Conservation (phyloP, 2,888 invertebrate species). For the Scaeva pyrastri region DNA sequence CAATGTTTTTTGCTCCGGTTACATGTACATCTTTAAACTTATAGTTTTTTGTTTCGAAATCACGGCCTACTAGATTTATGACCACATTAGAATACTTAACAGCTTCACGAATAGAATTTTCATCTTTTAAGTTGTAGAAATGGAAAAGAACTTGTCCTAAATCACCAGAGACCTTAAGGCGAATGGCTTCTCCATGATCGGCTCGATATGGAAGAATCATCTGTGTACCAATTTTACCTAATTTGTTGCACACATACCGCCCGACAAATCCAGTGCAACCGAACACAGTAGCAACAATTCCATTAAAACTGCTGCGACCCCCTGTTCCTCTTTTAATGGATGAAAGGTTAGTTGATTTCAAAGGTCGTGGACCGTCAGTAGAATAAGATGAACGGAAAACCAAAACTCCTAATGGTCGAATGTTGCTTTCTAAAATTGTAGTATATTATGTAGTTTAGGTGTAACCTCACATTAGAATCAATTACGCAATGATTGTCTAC, state of each 20-base stretch:
- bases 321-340: conserved; percentile 93
- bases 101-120: conserved; percentile 92
- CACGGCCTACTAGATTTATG: conserved; percentile 95
- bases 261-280: conserved; percentile 96
- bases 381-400: conserved; percentile 80
- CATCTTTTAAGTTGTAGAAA: conserved; percentile 93
- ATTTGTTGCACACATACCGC: conserved; percentile 92
- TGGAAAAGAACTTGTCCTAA: conserved; percentile 97
- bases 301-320: conserved; percentile 98
- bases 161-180: conserved; percentile 95
- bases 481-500: conserved; percentile 51
- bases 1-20: conserved; percentile 92
- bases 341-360: conserved; percentile 86
- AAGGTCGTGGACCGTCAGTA: conserved; percentile 81
- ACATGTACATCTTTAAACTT: conserved; percentile 94
- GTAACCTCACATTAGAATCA: conserved; percentile 52
- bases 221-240: conserved; percentile 95
- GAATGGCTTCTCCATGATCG: conserved; percentile 91
- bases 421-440: conserved; percentile 79
- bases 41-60: conserved; percentile 96
- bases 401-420: conserved; percentile 81
- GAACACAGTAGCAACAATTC: conserved; percentile 98
- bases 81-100: conserved; percentile 98
- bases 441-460: neutral
- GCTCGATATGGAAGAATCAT: conserved; percentile 96